Conservation (phyloP, 1,140 invertebrate genomes). For the Venturia canescens region DNA sequence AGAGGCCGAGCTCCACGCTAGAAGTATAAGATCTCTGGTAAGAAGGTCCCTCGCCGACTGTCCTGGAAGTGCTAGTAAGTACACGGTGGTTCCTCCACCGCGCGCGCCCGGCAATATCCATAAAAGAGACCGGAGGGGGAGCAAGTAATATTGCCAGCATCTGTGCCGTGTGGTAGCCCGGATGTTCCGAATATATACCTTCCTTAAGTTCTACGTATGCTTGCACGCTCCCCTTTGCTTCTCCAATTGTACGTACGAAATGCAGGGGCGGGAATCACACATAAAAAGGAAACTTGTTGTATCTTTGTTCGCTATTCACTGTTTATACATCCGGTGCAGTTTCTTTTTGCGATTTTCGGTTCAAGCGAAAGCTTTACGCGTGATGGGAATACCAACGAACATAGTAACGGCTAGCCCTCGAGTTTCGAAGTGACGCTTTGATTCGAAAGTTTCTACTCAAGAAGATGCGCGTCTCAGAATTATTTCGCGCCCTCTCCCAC, state of each 20-base stretch:
- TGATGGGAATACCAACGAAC: slow-evolving; percentile 9
- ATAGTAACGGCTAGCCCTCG: background rate
- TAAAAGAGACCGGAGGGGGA: slow-evolving; percentile 69
- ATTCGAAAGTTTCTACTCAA: no score
- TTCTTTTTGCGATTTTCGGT: background rate
- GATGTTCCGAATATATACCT: slow-evolving; percentile 23
- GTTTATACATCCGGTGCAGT: background rate
- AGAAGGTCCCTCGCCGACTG: slow-evolving; percentile 13
- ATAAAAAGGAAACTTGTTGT: slow-evolving; percentile 52
- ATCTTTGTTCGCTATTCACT: slow-evolving; percentile 18
- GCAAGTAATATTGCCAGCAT: slow-evolving; percentile 74
- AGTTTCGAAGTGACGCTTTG: background rate
- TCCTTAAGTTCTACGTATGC: background rate
- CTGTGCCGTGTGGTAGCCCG: slow-evolving; percentile 61
- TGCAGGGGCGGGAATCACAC: slow-evolving; percentile 34
- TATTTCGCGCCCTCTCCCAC: no score
- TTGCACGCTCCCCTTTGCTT: background rate
- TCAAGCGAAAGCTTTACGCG: background rate
- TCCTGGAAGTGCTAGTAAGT: slow-evolving; percentile 29
- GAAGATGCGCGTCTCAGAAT: no score
- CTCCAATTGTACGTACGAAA: slow-evolving; percentile 5
- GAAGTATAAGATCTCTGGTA: slow-evolving; percentile 23
- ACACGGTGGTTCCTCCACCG: slow-evolving; percentile 41
- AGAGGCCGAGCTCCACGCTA: background rate
- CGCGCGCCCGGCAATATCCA: slow-evolving; percentile 73